Evolutionary conservation across 2,113 vertebrate genomes (phyloP).

Genomic region (Callipepla squamata): DNA sequence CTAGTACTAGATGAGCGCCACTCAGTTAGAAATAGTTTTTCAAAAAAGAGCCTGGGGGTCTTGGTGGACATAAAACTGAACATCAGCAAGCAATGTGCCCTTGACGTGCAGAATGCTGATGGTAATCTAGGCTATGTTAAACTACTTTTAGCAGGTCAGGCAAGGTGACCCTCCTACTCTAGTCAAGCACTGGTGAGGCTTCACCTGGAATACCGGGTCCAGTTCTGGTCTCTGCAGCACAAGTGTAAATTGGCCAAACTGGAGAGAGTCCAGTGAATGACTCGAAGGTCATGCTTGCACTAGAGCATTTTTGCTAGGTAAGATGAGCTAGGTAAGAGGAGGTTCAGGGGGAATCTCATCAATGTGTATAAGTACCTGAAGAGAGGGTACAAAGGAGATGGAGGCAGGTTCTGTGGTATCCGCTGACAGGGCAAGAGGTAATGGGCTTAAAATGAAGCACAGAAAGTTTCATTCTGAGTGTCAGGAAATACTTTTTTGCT

Average conservation of each 20-base stretch:
- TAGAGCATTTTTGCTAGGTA: neutral
- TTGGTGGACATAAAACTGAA: neutral
- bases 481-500: neutral
- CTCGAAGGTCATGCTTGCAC: neutral
- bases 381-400: neutral
- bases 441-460: neutral
- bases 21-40: neutral
- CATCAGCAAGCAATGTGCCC: fast-evolving
- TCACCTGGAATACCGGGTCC: neutral
- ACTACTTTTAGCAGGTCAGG: fast-evolving
- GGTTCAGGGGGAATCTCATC: neutral
- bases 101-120: neutral
- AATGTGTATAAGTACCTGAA: neutral
- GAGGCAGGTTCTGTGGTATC: fast-evolving
- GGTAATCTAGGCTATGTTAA: neutral
- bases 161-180: neutral
- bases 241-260: neutral
- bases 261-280: neutral
- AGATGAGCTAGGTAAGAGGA: neutral
- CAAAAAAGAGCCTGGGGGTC: neutral
- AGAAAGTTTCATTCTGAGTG: neutral
- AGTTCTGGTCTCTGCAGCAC: neutral
- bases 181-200: neutral
- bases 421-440: neutral
- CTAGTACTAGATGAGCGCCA: neutral